These are phyloP conservation scores for Pteronotus mesoamericanus DNA, from an alignment of 2,797 vertebrate species.

Conservation along the genomic window DNA sequence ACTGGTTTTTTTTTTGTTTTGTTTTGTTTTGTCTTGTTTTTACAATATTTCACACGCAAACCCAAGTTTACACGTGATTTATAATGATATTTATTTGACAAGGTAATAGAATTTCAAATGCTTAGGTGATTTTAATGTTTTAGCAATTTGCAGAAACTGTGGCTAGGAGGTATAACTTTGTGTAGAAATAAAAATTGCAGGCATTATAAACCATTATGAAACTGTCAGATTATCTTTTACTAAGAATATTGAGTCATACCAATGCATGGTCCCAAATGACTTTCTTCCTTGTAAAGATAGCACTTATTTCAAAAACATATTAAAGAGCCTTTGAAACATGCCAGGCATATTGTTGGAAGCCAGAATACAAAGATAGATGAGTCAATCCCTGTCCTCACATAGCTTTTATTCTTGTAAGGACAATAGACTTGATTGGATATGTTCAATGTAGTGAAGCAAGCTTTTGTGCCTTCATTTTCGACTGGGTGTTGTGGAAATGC, in stretches of 20 bases:
- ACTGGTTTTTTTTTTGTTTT: not conserved
- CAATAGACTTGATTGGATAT: not conserved
- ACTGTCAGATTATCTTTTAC: not conserved
- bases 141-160: not conserved
- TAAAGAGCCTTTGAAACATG: not conserved
- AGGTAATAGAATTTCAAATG: not conserved
- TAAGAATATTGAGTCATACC: not conserved
- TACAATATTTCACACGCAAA: not conserved
- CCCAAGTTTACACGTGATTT: not conserved
- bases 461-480: not conserved
- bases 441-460: not conserved
- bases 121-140: not conserved
- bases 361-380: not conserved
- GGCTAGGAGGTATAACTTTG: not conserved
- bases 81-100: constrained; percentile 2
- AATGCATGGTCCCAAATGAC: not conserved
- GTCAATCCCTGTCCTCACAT: not conserved
- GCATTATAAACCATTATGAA: constrained; percentile 5
- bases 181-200: not conserved
- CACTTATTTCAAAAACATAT: not conserved
- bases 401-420: not conserved
- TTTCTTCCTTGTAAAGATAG: not conserved
- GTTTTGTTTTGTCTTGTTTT: too few relatives aligned
- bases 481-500: not conserved
- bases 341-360: not conserved